phyloP scores from a whole-genome alignment of 2,113 vertebrate genomes.

The Spea bombifrons region DNA sequence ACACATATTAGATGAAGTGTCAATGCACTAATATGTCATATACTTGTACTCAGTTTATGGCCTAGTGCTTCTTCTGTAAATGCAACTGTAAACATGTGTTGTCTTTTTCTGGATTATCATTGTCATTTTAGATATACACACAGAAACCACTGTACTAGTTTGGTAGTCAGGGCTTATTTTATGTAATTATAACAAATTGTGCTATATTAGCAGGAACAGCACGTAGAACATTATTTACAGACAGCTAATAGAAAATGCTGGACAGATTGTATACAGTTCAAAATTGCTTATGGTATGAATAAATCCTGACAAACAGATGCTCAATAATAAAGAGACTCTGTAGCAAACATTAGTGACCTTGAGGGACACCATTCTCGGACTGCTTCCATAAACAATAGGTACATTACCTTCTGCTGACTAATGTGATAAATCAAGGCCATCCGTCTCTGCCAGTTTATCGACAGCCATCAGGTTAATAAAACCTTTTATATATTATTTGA shows the following conservation, averaged over 20 bases:
- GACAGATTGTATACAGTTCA: neutral
- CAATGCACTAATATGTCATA: too few relatives aligned
- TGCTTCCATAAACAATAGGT: neutral
- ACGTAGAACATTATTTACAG: neutral
- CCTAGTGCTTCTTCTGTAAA: too few relatives aligned
- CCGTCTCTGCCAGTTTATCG: neutral
- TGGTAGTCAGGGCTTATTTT: too few relatives aligned
- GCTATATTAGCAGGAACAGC: neutral
- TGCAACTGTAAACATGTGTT: too few relatives aligned
- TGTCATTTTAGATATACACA: too few relatives aligned
- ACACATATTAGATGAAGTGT: too few relatives aligned
- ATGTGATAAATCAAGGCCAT: neutral
- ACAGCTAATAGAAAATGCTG: neutral
- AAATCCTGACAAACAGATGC: neutral
- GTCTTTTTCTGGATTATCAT: too few relatives aligned
- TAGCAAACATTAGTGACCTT: neutral
- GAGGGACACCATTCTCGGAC: neutral
- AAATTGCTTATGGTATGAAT: neutral
- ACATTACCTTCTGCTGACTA: neutral
- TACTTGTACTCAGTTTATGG: too few relatives aligned
- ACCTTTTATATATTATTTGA: neutral
- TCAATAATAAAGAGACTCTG: neutral
- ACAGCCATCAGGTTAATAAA: neutral
- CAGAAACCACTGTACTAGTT: too few relatives aligned
- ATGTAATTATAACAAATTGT: too few relatives aligned